phyloP scores from a whole-genome alignment of 2,888 invertebrate species.

The Asteroscopus sphinx region DNA sequence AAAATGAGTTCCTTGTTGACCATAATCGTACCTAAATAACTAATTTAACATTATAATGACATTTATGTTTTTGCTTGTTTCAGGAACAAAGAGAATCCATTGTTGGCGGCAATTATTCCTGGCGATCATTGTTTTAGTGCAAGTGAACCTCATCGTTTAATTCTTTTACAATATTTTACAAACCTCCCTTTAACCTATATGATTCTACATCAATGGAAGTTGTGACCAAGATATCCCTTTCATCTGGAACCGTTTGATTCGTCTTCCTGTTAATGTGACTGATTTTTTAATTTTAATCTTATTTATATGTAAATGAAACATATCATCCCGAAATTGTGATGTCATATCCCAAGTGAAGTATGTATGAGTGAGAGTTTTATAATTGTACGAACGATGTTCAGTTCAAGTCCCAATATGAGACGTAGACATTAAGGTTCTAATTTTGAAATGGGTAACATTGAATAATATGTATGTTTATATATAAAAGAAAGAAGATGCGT shows the following conservation, averaged over 20 bases:
- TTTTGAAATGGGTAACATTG: conserved; percentile 24
- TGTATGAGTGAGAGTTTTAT: conserved; percentile 71
- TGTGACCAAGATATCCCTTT: conserved; percentile 25
- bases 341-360: conserved; percentile 75
- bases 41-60: not conserved
- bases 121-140: conserved; percentile 77
- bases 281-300: conserved; percentile 27
- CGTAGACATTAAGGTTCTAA: conserved; percentile 41
- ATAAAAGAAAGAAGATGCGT: too few species aligned
- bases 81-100: conserved; percentile 76
- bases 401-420: conserved; percentile 53
- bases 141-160: conserved; percentile 79
- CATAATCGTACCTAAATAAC: too few species aligned
- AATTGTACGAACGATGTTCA: conserved; percentile 66
- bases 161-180: conserved; percentile 8
- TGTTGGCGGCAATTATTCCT: conserved; percentile 81
- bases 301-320: conserved; percentile 67
- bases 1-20: too few species aligned
- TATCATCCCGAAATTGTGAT: conserved; percentile 76
- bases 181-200: conserved; percentile 28
- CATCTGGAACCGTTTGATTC: conserved; percentile 15
- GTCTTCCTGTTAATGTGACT: conserved; percentile 34
- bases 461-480: not conserved
- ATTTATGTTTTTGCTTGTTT: conserved; percentile 67
- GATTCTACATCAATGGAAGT: conserved; percentile 43